Base-by-base conservation (phyloP, 2,888 invertebrate genomes). In the Stictocephala bisonia region DNA sequence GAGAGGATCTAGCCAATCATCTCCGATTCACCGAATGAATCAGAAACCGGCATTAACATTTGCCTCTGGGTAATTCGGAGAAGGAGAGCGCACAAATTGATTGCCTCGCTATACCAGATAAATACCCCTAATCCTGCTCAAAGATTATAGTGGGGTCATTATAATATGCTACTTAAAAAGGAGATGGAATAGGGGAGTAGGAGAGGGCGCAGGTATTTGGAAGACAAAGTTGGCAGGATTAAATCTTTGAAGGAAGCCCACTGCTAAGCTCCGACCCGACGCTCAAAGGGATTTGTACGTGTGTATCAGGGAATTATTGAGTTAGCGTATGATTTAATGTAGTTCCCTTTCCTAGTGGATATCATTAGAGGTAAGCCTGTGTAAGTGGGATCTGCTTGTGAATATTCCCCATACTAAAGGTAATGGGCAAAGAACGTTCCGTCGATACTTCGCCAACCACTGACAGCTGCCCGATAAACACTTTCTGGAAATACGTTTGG, bases 281-380 rank as follows among this genome's bases (percentile, higher is more conserved):
- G 73, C 51, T 73, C 73, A 73, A 73, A 70, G 73, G 73, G 73
- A 73, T 73, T 73, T 73, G 58, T 60, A 69, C 69, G 69, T 60
- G 70, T 73, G 73, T 73, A 73, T 73, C 58, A 53, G 41, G 53
- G 73, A 73, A 73, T 73, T 73, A 73, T 73, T 73, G 73, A 73
- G 73, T 73, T 73, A 73, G 70, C 68, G 73, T 68, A 73, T 73
- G 73, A 73, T 73, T 73, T 73, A 73, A 73, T 70, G 73, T 73
- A 60, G 70, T 64, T 58, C 64, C 73, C 70, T 70, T 73, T 60
- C 58, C 70, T 71, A 73, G 48, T 64, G 67, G 73, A 73, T 73
- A 73, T 73, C 73, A 73, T 73, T 73, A 73, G 70, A 53, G 64
- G 53, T 73, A 73, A 73, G 73, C 73, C 53, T 31, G 53, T 41